Percentiles rank a stretch among this genome's conserved stretches.
These are phyloP conservation scores for Tetropium fuscum DNA, from an alignment of 2,888 invertebrate species.

Conservation along the genomic window DNA sequence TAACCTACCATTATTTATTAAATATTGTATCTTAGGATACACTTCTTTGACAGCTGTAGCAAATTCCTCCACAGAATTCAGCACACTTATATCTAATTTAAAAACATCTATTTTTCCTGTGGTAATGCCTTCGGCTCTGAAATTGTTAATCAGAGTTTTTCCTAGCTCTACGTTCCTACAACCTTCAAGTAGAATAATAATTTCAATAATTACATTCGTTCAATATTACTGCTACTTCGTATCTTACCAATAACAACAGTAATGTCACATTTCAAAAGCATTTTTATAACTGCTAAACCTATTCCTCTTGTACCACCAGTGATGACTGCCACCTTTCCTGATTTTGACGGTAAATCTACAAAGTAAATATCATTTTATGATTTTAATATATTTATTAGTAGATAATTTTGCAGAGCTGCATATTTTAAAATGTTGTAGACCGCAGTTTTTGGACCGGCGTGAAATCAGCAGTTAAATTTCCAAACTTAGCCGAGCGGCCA, in stretches of 20 bases:
- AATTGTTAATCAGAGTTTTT: slow-evolving; percentile 65
- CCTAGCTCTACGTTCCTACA: slow-evolving; percentile 77
- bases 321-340: slow-evolving; percentile 80
- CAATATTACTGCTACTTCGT: too few species aligned
- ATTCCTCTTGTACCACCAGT: slow-evolving; percentile 92
- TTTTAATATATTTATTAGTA: too few species aligned
- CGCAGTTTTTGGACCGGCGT: too few species aligned
- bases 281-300: slow-evolving; percentile 81
- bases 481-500: too few species aligned
- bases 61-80: slow-evolving; percentile 82
- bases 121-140: slow-evolving; percentile 68
- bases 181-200: slow-evolving; percentile 66
- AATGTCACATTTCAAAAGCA: slow-evolving; percentile 81
- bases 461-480: too few species aligned
- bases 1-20: slow-evolving; percentile 85
- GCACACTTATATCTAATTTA: slow-evolving; percentile 80
- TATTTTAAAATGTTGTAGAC: too few species aligned
- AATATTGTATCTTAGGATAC: slow-evolving; percentile 75
- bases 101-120: slow-evolving; percentile 75
- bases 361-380: too few species aligned
- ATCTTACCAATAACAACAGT: slow-evolving; percentile 79
- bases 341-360: slow-evolving; percentile 61
- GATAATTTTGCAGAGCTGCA: too few species aligned
- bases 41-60: slow-evolving; percentile 74
- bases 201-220: too few species aligned